Percentiles rank a stretch among this genome's conserved stretches.
These are phyloP conservation scores for Troides aeacus DNA, from an alignment of 2,888 invertebrate species.

Conservation along the genomic window DNA sequence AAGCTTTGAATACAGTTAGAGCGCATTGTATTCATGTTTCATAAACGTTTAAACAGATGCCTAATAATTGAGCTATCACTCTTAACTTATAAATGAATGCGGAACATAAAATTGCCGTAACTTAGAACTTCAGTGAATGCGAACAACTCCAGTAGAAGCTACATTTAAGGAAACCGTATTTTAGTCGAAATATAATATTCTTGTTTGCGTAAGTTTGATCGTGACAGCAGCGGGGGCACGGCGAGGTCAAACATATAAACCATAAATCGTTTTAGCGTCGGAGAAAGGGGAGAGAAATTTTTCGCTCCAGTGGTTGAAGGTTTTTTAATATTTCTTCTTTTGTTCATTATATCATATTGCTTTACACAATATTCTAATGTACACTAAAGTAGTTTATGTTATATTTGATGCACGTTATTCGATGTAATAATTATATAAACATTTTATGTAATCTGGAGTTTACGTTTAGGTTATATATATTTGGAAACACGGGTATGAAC, in stretches of 20 bases:
- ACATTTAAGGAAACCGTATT: conserved; percentile 24
- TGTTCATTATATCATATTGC: neutral
- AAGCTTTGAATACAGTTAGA: no score
- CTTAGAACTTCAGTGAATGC: conserved; percentile 10
- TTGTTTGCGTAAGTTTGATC: conserved; percentile 56
- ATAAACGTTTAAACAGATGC: no score
- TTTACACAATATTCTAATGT: no score
- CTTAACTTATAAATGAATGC: no score
- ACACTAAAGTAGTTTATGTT: no score
- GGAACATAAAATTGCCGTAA: neutral
- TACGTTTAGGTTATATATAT: no score
- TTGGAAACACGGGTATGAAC: no score
- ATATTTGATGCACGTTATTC: no score
- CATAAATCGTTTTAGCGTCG: conserved; percentile 61
- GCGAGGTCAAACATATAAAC: conserved; percentile 69
- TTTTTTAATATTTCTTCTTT: conserved; percentile 49
- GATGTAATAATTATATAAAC: no score
- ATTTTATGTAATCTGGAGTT: no score
- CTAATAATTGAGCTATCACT: no score
- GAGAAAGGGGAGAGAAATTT: conserved; percentile 55
- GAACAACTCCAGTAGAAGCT: conserved; percentile 18
- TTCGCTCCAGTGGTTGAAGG: conserved; percentile 55
- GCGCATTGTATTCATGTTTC: no score
- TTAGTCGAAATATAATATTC: conserved; percentile 45
- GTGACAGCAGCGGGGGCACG: conserved; percentile 50